A percentile compares a stretch with the other conserved stretches of the same genome.
Conservation (phyloP, 2,797 vertebrate genomes). For the Thaleichthys pacificus region DNA sequence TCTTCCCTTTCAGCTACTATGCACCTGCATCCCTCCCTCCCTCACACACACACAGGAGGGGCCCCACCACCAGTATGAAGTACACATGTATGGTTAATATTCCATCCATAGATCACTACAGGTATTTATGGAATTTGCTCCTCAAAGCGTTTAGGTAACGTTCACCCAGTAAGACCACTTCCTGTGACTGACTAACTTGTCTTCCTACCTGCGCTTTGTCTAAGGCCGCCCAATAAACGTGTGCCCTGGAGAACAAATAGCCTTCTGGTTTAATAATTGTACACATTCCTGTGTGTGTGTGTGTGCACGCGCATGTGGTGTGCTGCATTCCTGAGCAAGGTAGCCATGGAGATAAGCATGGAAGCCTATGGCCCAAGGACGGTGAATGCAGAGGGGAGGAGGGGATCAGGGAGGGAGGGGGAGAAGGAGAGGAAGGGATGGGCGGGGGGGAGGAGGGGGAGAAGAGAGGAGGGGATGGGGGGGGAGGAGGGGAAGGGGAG, state of each 20-base stretch:
- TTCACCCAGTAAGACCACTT: background rate
- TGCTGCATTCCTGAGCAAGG: conserved; percentile 63
- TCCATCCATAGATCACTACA: background rate
- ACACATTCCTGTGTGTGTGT: conserved; percentile 59
- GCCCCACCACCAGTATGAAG: too few species aligned
- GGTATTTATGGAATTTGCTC: background rate
- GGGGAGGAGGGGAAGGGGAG: too few species aligned
- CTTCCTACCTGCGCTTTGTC: too few species aligned
- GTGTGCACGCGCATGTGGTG: background rate
- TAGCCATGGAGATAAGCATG: conserved; percentile 62
- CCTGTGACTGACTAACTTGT: background rate
- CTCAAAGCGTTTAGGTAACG: background rate
- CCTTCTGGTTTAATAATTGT: conserved; percentile 71
- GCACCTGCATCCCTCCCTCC: too few species aligned
- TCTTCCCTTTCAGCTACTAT: too few species aligned
- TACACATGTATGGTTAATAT: background rate
- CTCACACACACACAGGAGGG: too few species aligned
- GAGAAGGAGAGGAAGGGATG: background rate
- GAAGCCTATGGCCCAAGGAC: conserved; percentile 42
- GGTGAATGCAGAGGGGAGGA: background rate
- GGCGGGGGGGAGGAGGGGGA: too few species aligned
- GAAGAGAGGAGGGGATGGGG: background rate
- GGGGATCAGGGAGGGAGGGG: background rate
- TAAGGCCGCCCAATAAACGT: background rate
- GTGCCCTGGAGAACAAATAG: background rate